Base-by-base conservation (phyloP, 2,888 invertebrate genomes). In the Andrena bicolor region DNA sequence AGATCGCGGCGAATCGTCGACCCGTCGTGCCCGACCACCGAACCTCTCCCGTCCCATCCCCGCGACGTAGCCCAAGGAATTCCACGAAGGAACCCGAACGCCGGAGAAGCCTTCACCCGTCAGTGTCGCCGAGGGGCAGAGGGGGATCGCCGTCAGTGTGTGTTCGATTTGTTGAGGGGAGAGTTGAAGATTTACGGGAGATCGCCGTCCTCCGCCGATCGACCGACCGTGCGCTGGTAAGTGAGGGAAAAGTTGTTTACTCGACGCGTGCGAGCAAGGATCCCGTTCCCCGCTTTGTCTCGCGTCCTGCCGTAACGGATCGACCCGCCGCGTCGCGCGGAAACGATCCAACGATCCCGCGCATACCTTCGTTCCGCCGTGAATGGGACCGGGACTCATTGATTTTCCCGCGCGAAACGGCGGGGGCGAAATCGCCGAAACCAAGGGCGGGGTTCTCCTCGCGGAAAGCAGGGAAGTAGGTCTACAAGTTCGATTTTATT, bases 191-290 rank as follows among this genome's bases (percentile, higher is more conserved):
- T 76, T 72, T 48, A 13, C 76, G 63, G 64, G 32, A 64, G 51
- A 75, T 49, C 28, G 26, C 48, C 16, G 58, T 51, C 7, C 48
- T 23, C 13, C 49, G 41, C 35, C 73, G 20, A 30, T 73, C 64
- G 56, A n/a, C 6, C 76, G 76, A 32, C 30, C 41, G 41, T 13
- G 53, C n/a, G 10, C 63, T 63, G 76, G 76, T 73, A 76, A 76
- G 76, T 73, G 63, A 48, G 41, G 16, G 41, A 16, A 16, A 41
- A 41, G 16, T 41, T 41, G 16, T 41, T 41, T 41, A 41, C 41
- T 5, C 41, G 41, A 13, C 41, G 16, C 41, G 41, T 41, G 16
- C 41, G 41, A 41, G 41, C 41, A 41, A 41, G 13, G 16, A 41
- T 41, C 16, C 41, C 41, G 41, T 41, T 41, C 41, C 4, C 41